phyloP scores from a whole-genome alignment of 2,888 invertebrate species.

The Aquatica leii region DNA sequence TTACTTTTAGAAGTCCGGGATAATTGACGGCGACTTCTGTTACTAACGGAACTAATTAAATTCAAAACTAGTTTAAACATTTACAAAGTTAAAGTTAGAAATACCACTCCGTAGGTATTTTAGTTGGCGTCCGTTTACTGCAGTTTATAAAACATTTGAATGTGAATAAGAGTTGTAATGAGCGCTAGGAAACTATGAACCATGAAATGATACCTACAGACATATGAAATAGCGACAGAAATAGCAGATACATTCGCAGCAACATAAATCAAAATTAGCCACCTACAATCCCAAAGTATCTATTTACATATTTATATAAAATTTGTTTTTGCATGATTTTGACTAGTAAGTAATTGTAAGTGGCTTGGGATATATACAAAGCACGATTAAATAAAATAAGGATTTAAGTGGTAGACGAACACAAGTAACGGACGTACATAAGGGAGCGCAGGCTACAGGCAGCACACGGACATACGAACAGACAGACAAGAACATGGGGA shows the following conservation, averaged over 20 bases:
- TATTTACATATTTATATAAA: too few relatives aligned
- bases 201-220: constrained; percentile 45
- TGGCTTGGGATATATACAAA: constrained; percentile 34
- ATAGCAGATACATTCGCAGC: constrained; percentile 57
- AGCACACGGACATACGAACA: constrained; percentile 61
- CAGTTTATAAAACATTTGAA: constrained; percentile 40
- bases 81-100: constrained; percentile 24
- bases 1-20: constrained; percentile 24
- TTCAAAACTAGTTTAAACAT: constrained; percentile 33
- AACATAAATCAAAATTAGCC: constrained; percentile 64
- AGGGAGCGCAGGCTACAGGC: constrained; percentile 57
- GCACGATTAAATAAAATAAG: constrained; percentile 33
- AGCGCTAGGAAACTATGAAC: constrained; percentile 41
- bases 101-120: constrained; percentile 15
- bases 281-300: constrained; percentile 62
- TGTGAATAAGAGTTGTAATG: constrained; percentile 39
- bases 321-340: too few relatives aligned
- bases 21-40: constrained; percentile 25
- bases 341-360: constrained; percentile 20
- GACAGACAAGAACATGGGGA: constrained; percentile 59
- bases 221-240: constrained; percentile 54
- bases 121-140: constrained; percentile 29
- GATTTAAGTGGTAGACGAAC: constrained; percentile 41
- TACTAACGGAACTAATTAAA: constrained; percentile 35
- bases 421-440: constrained; percentile 63